Evolutionary conservation across 2,797 vertebrate genomes (phyloP), one percentile per base, ranked within the genome.

Genomic region (Oryzias dopingdopingensis): DNA sequence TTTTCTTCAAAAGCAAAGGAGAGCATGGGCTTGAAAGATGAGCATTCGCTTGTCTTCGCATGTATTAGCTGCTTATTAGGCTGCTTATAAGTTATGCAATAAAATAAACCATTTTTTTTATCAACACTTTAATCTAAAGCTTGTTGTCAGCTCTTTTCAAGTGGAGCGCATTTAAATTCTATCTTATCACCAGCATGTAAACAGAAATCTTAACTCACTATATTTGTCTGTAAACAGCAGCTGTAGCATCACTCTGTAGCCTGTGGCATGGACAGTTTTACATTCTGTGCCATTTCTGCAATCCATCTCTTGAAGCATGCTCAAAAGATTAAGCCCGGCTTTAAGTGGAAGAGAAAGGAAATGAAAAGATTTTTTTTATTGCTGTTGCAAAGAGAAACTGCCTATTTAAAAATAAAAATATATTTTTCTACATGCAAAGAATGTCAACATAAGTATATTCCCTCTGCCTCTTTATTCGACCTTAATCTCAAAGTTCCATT

Each of bases 221-320:
- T 42, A 45, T 70, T 66, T 74, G 44, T 64, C 52, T 44, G 54
- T 65, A 61, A 74, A 67, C 73, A 68, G 54, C 57, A 49, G 59
- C 67, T 32, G 44, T 46, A 55, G 23, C 45, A 42, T 60, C 42
- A 26, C 50, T 22, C 50, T 54, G 18, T 50, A 50, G 67, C 45
- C 54, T 75, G 52, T 77, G 70, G 51, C 69, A 67, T 62, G 71
- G 65, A 65, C 70, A 69, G 52, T 26, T 81, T 79, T 53, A 71
- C 75, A 80, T 79, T 74, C 79, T 63, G 59, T 74, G 57, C 55
- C 65, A 62, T 80, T 81, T 75, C 60, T 81, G 80, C 77, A 70
- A 73, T 76, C 69, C 65, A 52, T 56, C 70, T 71, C 65, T 74
- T 76, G 65, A 70, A 85, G 72, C 59, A 37, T 55, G 42, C 65